Evolutionary conservation across 2,888 invertebrate genomes (phyloP).

Genomic region (Drosophila nr. perissopoda): DNA sequence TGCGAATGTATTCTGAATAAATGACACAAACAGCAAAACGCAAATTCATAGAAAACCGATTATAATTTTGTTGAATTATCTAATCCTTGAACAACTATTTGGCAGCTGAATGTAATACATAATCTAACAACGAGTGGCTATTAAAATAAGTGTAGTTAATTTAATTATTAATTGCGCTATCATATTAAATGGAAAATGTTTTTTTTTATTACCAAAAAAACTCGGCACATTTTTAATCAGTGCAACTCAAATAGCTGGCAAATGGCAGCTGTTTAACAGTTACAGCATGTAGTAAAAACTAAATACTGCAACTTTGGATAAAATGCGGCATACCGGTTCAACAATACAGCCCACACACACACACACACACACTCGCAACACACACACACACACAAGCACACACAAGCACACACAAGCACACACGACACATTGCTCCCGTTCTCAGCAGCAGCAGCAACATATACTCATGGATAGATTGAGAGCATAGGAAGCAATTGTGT

Average conservation of each 20-base stretch:
- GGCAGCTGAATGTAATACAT: not conserved
- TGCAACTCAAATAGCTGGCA: conserved; percentile 31
- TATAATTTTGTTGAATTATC: not conserved
- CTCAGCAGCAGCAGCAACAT: conserved; percentile 48
- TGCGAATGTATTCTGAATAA: not conserved
- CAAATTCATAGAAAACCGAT: not conserved
- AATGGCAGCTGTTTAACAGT: conserved; percentile 42
- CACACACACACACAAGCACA: too few species aligned
- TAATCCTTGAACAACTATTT: not conserved
- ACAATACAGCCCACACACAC: conserved; percentile 38
- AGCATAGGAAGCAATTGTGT: conserved; percentile 29
- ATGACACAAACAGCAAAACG: not conserved
- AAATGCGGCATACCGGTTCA: conserved; percentile 65
- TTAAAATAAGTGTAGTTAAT: not conserved
- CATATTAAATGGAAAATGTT: conserved; percentile 11
- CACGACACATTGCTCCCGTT: conserved; percentile 68
- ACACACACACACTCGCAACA: conserved; percentile 1
- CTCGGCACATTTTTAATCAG: conserved; percentile 26
- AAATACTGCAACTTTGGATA: conserved; percentile 26
- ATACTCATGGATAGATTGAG: conserved; percentile 25
- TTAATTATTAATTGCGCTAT: conserved; percentile 14
- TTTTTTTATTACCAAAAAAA: conserved; percentile 5
- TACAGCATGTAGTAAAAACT: conserved; percentile 63
- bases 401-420: not conserved
- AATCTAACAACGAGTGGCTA: not conserved